phyloP scores from a whole-genome alignment of 2,113 vertebrate species.

The Eubucco bourcierii region DNA sequence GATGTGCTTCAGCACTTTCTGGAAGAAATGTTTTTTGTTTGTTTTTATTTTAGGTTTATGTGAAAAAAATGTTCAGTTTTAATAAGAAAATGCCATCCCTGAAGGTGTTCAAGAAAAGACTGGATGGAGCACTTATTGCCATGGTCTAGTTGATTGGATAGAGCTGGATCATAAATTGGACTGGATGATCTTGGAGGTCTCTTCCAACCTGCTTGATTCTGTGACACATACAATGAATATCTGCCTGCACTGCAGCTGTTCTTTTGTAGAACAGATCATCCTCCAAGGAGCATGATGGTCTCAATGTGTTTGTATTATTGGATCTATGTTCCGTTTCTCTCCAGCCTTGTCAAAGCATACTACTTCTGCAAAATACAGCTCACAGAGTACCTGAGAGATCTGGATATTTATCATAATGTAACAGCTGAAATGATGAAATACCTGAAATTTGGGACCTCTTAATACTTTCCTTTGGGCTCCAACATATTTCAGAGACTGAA shows the following conservation, averaged over 20 bases:
- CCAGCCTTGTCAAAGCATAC: neutral
- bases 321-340: neutral
- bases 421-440: neutral
- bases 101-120: too few species aligned
- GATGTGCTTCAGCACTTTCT: too few species aligned
- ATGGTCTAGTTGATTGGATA: too few species aligned
- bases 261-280: neutral
- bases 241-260: neutral
- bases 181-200: too few species aligned
- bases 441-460: constrained; percentile 1
- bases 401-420: neutral
- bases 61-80: neutral
- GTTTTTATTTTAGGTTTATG: neutral
- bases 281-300: neutral
- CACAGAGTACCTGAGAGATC: neutral
- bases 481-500: neutral
- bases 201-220: too few species aligned
- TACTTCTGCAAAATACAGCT: neutral
- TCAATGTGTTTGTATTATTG: neutral
- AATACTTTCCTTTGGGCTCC: neutral
- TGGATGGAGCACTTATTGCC: too few species aligned
- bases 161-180: too few species aligned
- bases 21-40: too few species aligned
- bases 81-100: neutral
- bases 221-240: neutral